Evolutionary conservation across 2,113 vertebrate species (phyloP).

Genomic region (Lepisosteus osseus): DNA sequence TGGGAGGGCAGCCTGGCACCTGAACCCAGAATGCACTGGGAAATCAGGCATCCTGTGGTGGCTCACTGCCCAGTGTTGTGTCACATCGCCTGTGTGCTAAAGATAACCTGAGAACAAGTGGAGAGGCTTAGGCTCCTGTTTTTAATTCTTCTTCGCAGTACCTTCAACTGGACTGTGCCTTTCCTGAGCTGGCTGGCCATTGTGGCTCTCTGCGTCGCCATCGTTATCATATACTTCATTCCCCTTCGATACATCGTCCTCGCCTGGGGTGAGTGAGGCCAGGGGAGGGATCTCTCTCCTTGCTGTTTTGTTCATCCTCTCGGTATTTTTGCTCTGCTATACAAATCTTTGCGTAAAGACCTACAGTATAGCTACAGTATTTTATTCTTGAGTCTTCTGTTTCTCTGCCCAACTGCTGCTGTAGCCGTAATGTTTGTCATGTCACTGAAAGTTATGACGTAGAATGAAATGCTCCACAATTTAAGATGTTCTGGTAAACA

Average conservation of each 20-base stretch:
- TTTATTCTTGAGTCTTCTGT: too few species aligned
- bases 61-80: too few species aligned
- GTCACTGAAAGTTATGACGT: too few species aligned
- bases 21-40: too few species aligned
- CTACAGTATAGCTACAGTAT: too few species aligned
- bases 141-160: constrained; percentile 62
- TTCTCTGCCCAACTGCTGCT: background rate
- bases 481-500: too few species aligned
- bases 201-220: constrained; percentile 77
- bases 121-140: background rate
- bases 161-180: constrained; percentile 97
- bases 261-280: constrained; percentile 86
- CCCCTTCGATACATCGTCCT: constrained; percentile 95
- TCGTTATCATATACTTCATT: constrained; percentile 83
- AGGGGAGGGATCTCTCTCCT: constrained; percentile 9
- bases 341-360: background rate
- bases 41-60: too few species aligned
- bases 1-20: too few species aligned
- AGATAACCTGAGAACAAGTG: too few species aligned
- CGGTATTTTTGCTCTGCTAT: background rate
- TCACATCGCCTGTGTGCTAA: too few species aligned
- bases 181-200: constrained; percentile 97
- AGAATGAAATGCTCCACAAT: too few species aligned
- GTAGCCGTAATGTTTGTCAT: too few species aligned
- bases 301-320: background rate